phyloP scores from a whole-genome alignment of 2,888 invertebrate species.

The Hetaerina titia region DNA sequence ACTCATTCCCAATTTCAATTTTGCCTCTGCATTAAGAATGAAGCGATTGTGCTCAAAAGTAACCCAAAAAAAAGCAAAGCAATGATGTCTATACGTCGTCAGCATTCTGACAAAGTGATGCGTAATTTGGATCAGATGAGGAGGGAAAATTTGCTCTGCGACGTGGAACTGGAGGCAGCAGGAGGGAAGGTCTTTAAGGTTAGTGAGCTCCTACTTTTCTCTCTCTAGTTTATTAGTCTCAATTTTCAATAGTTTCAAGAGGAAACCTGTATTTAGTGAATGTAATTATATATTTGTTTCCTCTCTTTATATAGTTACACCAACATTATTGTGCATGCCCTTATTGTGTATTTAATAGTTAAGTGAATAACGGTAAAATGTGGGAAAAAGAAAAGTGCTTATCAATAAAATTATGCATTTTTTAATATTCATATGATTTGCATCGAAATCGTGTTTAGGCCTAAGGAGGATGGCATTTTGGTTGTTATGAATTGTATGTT shows the following conservation, averaged over 20 bases:
- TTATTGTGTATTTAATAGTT: not conserved
- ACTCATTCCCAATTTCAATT: not conserved
- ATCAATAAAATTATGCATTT: too few relatives aligned
- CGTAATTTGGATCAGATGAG: constrained; percentile 69
- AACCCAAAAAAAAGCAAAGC: constrained; percentile 53
- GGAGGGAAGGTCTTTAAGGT: constrained; percentile 86
- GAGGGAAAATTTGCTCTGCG: constrained; percentile 81
- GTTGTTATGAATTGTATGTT: too few relatives aligned
- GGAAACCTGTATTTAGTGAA: not conserved
- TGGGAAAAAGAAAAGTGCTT: too few relatives aligned
- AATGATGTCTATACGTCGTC: constrained; percentile 41
- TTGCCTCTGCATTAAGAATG: constrained; percentile 36
- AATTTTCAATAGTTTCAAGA: too few relatives aligned
- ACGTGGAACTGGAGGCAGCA: constrained; percentile 88
- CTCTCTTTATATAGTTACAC: not conserved
- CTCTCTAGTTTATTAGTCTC: too few relatives aligned
- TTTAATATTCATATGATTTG: not conserved
- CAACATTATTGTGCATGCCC: constrained; percentile 3
- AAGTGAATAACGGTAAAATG: too few relatives aligned
- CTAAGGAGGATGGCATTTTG: too few relatives aligned
- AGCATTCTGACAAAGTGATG: constrained; percentile 59
- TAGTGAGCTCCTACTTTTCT: constrained; percentile 71
- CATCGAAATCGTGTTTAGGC: not conserved
- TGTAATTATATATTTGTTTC: not conserved
- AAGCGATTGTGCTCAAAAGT: constrained; percentile 33